These are phyloP conservation scores for Gastracanthus pulcherrimus DNA, from an alignment of 2,888 invertebrate species.

Conservation along the genomic window DNA sequence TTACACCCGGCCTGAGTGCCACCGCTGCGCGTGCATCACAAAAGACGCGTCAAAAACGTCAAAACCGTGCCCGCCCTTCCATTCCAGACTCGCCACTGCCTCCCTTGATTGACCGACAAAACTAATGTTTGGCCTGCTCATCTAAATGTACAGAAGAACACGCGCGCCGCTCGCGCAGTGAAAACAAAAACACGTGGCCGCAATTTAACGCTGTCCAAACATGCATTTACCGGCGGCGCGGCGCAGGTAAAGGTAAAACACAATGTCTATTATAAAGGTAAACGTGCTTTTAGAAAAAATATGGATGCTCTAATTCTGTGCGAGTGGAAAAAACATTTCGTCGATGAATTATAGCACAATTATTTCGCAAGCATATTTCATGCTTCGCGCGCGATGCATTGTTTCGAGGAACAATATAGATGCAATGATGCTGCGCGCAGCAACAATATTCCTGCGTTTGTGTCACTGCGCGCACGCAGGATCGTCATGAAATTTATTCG, in stretches of 20 bases:
- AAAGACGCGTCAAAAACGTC: constrained; percentile 44
- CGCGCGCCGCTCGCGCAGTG: constrained; percentile 21
- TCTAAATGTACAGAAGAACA: constrained; percentile 38
- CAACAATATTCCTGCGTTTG: constrained; percentile 54
- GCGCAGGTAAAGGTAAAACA: neutral
- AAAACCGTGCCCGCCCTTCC: constrained; percentile 30
- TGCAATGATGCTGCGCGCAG: constrained; percentile 33
- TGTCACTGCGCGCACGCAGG: constrained; percentile 49
- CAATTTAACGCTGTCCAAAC: constrained; percentile 54
- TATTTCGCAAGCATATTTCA: constrained; percentile 1
- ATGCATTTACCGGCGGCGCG: constrained; percentile 1
- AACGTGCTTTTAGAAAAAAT: neutral
- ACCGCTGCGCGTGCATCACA: neutral
- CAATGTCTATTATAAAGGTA: constrained; percentile 1
- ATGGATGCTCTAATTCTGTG: neutral
- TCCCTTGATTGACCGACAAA: constrained; percentile 59
- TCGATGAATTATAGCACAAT: constrained; percentile 25
- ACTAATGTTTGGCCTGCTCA: constrained; percentile 58
- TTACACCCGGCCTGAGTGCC: neutral
- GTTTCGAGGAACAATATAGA: constrained; percentile 52
- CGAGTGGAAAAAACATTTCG: neutral
- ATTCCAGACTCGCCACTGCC: neutral
- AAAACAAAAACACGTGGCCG: constrained; percentile 52
- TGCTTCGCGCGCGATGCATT: constrained; percentile 28
- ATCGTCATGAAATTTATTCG: constrained; percentile 57